Conservation (phyloP, 2,113 vertebrate species). For the Neodon shergylaensis region DNA sequence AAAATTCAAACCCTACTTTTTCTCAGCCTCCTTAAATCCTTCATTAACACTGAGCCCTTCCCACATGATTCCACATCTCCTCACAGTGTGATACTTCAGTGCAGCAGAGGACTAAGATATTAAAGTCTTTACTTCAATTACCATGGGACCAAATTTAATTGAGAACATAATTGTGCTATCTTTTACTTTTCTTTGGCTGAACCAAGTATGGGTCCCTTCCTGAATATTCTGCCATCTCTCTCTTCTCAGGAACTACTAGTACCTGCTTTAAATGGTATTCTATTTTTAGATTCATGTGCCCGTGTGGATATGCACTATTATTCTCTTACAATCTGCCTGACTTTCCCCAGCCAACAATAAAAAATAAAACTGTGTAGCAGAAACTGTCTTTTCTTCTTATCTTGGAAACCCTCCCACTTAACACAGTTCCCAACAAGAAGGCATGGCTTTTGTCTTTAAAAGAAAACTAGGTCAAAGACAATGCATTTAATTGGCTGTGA, state of each 20-base stretch:
- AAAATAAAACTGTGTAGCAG: conserved; percentile 46
- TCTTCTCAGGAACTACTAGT: conserved; percentile 23
- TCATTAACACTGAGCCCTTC: conserved; percentile 58
- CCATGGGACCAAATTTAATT: conserved; percentile 67
- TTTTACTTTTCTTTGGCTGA: conserved; percentile 59
- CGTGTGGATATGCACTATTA: conserved; percentile 36
- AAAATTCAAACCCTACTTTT: conserved; percentile 47
- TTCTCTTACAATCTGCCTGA: conserved; percentile 56
- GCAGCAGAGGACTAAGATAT: conserved; percentile 51
- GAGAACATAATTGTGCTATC: conserved; percentile 64
- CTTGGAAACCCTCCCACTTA: conserved; percentile 69
- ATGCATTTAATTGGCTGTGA: conserved; percentile 71
- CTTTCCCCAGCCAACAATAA: conserved; percentile 53
- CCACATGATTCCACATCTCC: neutral
- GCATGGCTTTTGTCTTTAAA: conserved; percentile 68
- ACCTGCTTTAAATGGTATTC: conserved; percentile 35
- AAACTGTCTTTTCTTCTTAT: conserved; percentile 72
- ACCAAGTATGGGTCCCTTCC: neutral
- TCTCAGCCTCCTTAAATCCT: conserved; percentile 61
- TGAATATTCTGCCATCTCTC: neutral
- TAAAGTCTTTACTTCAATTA: conserved; percentile 68
- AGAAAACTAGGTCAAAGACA: conserved; percentile 70
- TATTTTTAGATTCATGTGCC: conserved; percentile 70
- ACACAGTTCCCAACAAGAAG: conserved; percentile 62
- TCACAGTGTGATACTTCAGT: conserved; percentile 27